Evolutionary conservation across 2,113 vertebrate species (phyloP), one percentile per base, ranked within the genome.

Genomic region (Aptenodytes patagonicus): DNA sequence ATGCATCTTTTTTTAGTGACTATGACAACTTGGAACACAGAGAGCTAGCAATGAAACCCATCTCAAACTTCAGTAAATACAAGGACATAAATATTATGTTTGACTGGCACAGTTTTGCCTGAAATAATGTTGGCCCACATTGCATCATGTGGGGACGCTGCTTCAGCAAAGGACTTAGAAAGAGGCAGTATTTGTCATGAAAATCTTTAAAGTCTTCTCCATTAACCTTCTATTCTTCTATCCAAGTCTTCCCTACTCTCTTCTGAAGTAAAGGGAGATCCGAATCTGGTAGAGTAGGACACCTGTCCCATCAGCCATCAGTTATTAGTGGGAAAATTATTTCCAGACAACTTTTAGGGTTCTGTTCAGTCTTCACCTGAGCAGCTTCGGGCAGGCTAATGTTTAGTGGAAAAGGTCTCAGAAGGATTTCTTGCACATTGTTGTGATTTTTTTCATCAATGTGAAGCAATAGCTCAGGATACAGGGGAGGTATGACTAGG

Each of bases 331-430:
- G 36, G 25, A 79, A 57, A 72, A 66, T 15, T 7, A 32, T 71
- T 57, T 49, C 49, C 75, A 62, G 66, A 4, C 62, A 55, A 22
- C 58, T 46, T 54, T 31, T 8, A 58, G 28, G 15, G 22, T 34
- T 78, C 32, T 47, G 14, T 18, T 85, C 44, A 29, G 15, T 16
- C 73, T 28, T 76, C 36, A 34, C 17, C 36, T 54, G n/a, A 65
- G n/a, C 32, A 5, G 2, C 12, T 83, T 2, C 1, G 10, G 34
- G 42, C 13, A 16, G 31, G 11, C 4, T 18, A 7, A 72, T 8
- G 6, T 32, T 19, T 10, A 15, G 17, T 21, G 46, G 40, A 15
- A 54, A 51, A 84, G 20, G 17, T 32, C 32, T 77, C 55, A 21
- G 47, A 3, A 31, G 28, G 34, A 42, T 60, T 89, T 83, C 19